Base-by-base conservation (phyloP, 2,797 vertebrate genomes). In the Pseudocheirus occidentalis region DNA sequence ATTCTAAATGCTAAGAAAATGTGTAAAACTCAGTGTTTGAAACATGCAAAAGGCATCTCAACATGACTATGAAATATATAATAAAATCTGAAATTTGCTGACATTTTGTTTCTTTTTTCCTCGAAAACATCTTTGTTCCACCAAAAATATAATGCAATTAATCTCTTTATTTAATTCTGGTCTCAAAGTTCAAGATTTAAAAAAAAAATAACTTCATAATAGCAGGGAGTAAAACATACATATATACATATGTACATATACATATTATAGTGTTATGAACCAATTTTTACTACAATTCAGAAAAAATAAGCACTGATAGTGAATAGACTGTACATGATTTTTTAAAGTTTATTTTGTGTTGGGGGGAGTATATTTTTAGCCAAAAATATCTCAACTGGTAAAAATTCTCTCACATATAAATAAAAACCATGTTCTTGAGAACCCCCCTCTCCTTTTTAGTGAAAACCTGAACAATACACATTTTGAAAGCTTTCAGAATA, bases 391-490 rank as follows among this genome's bases (percentile, higher is more conserved):
- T 97, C 97, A 98, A 98, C 93, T 97, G 97, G 95, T 98, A 98
- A 98, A 98, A 98, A 98, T 97, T 97, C 97, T 95, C 95, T 97
- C 97, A 95, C 97, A 97, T 98, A 97, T 97, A 98, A 97, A 97
- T 98, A 97, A 97, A 97, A 95, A 95, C 95, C 94, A 96, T 92
- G 96, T 97, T 97, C 96, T 97, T 96, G 89, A 92, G 94, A 96
- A 95, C 90, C 92, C 93, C 93, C 66, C 94, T 95, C 94, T 90
- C 24, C 91, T 96, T 92, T 91, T 97, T 31, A 90, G 92, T 81
- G 95, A 93, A 97, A 97, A 95, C 95, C 96, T 52, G 93, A 95
- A 97, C 95, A 97, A 96, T 95, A 93, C 95, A 92, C 92, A 96
- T 27, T 96, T 92, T 90, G 96, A 97, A 94, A 98, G 97, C 93